Conservation (phyloP, 2,797 vertebrate species). For the Lepilemur ruficaudatus region DNA sequence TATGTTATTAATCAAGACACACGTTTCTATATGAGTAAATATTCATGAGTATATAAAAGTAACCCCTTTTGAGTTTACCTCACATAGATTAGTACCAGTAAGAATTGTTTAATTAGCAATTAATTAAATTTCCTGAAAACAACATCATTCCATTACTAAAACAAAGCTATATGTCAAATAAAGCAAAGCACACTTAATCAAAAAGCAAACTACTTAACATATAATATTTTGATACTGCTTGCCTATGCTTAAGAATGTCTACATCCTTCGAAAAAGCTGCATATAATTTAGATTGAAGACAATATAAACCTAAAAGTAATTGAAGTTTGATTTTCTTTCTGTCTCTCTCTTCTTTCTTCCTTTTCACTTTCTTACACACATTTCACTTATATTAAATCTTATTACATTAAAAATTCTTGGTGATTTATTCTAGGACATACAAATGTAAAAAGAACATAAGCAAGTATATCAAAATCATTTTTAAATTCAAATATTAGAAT, state of each 20-base stretch:
- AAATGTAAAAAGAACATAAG: not conserved
- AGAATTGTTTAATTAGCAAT: not conserved
- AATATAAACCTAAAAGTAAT: not conserved
- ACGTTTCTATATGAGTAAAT: not conserved
- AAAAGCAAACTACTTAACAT: not conserved
- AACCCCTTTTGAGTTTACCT: not conserved
- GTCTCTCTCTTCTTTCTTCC: not conserved
- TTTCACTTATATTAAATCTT: not conserved
- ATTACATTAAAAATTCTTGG: not conserved
- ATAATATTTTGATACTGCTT: not conserved
- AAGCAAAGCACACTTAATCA: not conserved
- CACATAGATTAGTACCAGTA: not conserved
- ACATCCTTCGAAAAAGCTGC: not conserved
- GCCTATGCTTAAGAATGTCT: not conserved
- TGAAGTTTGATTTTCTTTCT: not conserved
- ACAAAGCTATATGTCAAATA: not conserved
- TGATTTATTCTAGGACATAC: not conserved
- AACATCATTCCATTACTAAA: not conserved
- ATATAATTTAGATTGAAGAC: not conserved
- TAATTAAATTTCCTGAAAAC: not conserved
- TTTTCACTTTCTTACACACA: not conserved
- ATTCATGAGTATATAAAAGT: not conserved
- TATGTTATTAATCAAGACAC: not conserved
- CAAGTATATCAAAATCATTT: not conserved
- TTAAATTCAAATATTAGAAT: not conserved